Percentiles rank a stretch among this genome's conserved stretches.
Evolutionary conservation across 2,888 invertebrate genomes (phyloP).

Genomic region (Xestoiulus laeticollis): DNA sequence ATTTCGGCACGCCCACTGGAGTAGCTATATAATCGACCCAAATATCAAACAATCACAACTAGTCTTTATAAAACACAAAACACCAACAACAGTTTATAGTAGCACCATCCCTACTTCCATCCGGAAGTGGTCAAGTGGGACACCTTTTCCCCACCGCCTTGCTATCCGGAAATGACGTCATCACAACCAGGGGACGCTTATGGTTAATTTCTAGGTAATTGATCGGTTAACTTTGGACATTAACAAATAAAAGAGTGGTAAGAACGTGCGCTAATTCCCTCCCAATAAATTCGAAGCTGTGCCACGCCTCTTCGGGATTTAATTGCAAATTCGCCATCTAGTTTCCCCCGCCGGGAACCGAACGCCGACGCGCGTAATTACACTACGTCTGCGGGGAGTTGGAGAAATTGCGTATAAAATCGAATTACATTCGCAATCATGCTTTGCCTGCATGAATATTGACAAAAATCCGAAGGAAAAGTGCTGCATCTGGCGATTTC

Average conservation of each 20-base stretch:
- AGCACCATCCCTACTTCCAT: too few relatives aligned
- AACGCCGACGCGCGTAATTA: not conserved
- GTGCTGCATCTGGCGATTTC: not conserved
- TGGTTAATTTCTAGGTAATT: not conserved
- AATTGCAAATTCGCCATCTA: not conserved
- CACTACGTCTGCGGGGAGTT: not conserved
- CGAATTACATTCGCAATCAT: conserved; percentile 19
- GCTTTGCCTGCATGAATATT: conserved; percentile 1
- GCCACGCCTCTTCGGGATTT: not conserved
- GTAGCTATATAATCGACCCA: too few relatives aligned
- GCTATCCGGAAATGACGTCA: not conserved
- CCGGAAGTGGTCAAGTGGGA: too few relatives aligned
- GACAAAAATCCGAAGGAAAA: not conserved
- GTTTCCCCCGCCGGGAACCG: not conserved
- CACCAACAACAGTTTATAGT: too few relatives aligned
- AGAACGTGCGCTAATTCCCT: not conserved
- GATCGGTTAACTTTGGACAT: not conserved
- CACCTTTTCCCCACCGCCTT: not conserved
- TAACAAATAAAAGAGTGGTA: not conserved
- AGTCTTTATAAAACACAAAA: too few relatives aligned
- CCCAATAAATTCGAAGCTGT: not conserved
- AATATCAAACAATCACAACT: too few relatives aligned
- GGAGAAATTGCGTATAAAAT: conserved; percentile 9
- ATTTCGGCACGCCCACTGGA: too few relatives aligned
- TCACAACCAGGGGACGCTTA: too few relatives aligned